A percentile compares a stretch with the other conserved stretches of the same genome.
These are phyloP conservation scores for Caenorhabditis macrosperma DNA, from an alignment of 2,888 invertebrate genomes.

Conservation along the genomic window DNA sequence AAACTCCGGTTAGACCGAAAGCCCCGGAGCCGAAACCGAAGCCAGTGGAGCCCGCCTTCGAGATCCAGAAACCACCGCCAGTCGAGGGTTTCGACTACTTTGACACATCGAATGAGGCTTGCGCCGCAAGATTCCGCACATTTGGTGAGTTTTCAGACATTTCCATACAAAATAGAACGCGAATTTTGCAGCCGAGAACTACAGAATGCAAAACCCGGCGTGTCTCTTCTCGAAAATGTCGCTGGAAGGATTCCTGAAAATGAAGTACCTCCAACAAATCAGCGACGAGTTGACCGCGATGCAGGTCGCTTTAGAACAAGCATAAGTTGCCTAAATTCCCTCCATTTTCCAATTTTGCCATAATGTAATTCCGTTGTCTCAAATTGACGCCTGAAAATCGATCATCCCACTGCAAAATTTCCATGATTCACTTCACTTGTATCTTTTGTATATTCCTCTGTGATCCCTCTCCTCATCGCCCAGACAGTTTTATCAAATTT, in stretches of 20 bases:
- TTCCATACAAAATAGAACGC: no score
- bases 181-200: slow-evolving; percentile 34
- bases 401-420: no score
- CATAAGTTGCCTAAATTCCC: neutral
- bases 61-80: slow-evolving; percentile 21
- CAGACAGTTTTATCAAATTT: no score
- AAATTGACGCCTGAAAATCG: no score
- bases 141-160: slow-evolving; percentile 30
- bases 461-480: no score
- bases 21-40: neutral
- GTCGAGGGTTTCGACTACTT: slow-evolving; percentile 38
- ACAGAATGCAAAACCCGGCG: slow-evolving; percentile 20
- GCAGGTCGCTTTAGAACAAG: neutral
- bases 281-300: slow-evolving; percentile 25
- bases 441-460: no score
- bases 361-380: no score
- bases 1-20: no score
- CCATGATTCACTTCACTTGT: no score
- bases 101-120: slow-evolving; percentile 22
- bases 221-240: slow-evolving; percentile 22
- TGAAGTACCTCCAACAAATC: slow-evolving; percentile 36
- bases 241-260: slow-evolving; percentile 26
- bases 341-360: neutral
- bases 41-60: neutral
- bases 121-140: slow-evolving; percentile 22